phyloP scores from a whole-genome alignment of 2,797 vertebrate genomes.

The Sebastes steindachneri region DNA sequence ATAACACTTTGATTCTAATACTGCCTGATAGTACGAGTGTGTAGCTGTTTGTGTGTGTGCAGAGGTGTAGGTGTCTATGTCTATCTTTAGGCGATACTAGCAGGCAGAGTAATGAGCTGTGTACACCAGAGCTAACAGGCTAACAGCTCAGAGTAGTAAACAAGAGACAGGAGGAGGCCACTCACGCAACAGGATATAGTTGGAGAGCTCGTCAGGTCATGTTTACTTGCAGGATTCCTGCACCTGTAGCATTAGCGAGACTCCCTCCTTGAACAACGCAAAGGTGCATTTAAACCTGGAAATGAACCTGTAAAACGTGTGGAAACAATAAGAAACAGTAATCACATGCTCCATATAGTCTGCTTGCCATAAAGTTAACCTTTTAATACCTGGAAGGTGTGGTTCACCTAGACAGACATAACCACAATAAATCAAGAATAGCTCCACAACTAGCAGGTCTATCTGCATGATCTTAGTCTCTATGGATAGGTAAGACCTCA shows the following conservation, averaged over 20 bases:
- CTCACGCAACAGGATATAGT: background rate
- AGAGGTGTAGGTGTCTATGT: background rate
- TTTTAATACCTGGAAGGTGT: too few relatives aligned
- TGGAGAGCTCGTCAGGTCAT: background rate
- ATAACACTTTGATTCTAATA: background rate
- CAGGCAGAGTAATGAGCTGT: background rate
- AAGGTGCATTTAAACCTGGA: background rate
- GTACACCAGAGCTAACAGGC: conserved; percentile 13
- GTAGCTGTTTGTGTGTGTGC: background rate
- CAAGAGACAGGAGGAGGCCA: background rate
- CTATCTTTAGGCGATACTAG: conserved; percentile 1
- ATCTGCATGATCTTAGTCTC: too few relatives aligned
- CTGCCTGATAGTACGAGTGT: background rate
- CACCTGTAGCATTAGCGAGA: background rate
- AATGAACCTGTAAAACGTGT: background rate
- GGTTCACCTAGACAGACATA: too few relatives aligned
- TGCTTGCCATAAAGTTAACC: background rate
- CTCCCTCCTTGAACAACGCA: too few relatives aligned
- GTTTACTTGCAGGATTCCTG: background rate
- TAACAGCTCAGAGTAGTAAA: conserved; percentile 22
- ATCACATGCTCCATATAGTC: background rate
- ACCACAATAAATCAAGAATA: too few relatives aligned
- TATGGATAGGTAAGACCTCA: too few relatives aligned
- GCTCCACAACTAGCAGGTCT: too few relatives aligned
- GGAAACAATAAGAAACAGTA: background rate